Evolutionary conservation across 2,888 invertebrate species (phyloP), one percentile per base, ranked within the genome.

Genomic region (Clitarchus hookeri): DNA sequence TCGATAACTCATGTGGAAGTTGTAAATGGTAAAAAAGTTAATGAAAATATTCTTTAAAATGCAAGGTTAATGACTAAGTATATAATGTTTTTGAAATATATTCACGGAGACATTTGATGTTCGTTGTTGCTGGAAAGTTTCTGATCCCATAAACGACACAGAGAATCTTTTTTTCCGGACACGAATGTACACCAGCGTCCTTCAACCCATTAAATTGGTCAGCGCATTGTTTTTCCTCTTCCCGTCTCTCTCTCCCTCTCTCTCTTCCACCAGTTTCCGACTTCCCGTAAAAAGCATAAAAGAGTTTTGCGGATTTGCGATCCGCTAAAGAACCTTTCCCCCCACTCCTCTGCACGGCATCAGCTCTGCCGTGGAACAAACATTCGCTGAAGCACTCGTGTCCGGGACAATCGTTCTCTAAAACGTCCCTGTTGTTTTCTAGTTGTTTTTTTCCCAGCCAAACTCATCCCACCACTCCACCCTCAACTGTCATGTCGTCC

Each of bases 251-350:
- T 48, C 84, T 48, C n/a, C 23, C 48, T 84, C 44, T 25, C 54
- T 53, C 25, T 53, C 84, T n/a, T 79, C 80, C 65, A 65, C 8
- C 65, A 65, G 65, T 65, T 65, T 65, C 11, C n/a, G 65, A 65
- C 19, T 65, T 65, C n/a, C 65, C n/a, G 65, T 65, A 23, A 65
- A 65, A 65, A 65, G 65, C 65, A n/a, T n/a, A 23, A 65, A 65
- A 65, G 65, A 65, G 65, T 65, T 65, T 65, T n/a, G 65, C n/a
- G 65, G 65, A 65, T 65, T 65, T 65, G 65, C 65, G 65, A 65
- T 65, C 65, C 1, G 65, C n/a, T 23, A 65, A 65, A 65, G 23
- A 65, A 65, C 65, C 65, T 65, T 23, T 65, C 11, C 48, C 48
- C 16, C 48, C 16, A 2, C 48, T 48, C 48, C 48, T 3, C 36